Percentiles rank a stretch among this genome's conserved stretches.
These are phyloP conservation scores for Conus canariensis DNA, from an alignment of 2,888 invertebrate genomes.

Conservation along the genomic window DNA sequence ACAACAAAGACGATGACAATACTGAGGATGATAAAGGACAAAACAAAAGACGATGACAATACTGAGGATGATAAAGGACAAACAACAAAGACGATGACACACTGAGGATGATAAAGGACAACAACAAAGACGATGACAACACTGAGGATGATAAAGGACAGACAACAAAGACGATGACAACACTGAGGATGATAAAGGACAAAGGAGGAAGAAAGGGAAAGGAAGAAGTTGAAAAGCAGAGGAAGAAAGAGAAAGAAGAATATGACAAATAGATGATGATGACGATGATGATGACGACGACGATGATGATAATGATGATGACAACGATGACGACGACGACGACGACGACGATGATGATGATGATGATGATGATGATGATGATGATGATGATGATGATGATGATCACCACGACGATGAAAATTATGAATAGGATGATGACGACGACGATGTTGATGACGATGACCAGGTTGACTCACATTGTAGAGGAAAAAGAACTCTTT, in stretches of 20 bases:
- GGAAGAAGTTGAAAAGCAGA: neutral
- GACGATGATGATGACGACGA: neutral
- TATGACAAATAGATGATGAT: neutral
- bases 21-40: too few species aligned
- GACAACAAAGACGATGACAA: too few species aligned
- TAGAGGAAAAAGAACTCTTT: slow-evolving; percentile 76
- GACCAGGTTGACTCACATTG: slow-evolving; percentile 65
- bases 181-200: too few species aligned
- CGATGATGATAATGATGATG: neutral
- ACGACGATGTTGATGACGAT: too few species aligned
- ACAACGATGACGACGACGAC: slow-evolving; percentile 50
- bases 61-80: too few species aligned
- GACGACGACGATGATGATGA: slow-evolving; percentile 30
- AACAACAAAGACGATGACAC: too few species aligned
- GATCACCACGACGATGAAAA: slow-evolving; percentile 19
- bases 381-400: slow-evolving; percentile 34
- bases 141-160: too few species aligned
- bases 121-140: too few species aligned
- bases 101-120: too few species aligned
- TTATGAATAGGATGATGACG: too few species aligned
- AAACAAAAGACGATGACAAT: too few species aligned
- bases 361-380: slow-evolving; percentile 25
- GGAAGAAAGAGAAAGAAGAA: neutral
- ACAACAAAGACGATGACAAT: too few species aligned
- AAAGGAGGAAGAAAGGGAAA: neutral